phyloP scores from a whole-genome alignment of 1,140 invertebrate genomes.

The Calosoma granatense region DNA sequence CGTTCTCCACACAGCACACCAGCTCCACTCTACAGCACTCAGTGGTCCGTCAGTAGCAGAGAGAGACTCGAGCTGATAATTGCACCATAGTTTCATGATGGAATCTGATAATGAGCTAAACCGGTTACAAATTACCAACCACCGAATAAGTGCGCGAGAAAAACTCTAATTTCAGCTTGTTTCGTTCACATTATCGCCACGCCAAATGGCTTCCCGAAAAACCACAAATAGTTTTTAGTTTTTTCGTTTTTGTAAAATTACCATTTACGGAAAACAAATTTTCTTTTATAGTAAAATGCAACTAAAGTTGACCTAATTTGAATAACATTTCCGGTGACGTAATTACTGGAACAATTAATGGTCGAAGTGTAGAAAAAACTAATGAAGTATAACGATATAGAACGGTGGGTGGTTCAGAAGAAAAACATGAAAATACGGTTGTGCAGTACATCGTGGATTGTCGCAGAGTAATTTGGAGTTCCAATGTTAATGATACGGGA shows the following conservation, averaged over 20 bases:
- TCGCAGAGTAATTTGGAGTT: constrained; percentile 1
- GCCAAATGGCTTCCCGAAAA: background rate
- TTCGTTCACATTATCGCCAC: background rate
- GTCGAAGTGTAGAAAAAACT: background rate
- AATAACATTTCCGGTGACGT: constrained; percentile 1
- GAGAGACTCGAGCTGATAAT: background rate
- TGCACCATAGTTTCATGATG: constrained; percentile 1
- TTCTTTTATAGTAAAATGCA: background rate
- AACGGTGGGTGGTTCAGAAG: background rate
- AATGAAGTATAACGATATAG: background rate
- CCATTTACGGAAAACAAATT: too few species aligned
- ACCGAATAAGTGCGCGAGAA: background rate
- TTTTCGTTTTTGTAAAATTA: background rate
- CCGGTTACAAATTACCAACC: background rate
- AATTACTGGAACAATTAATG: constrained; percentile 5
- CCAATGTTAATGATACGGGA: constrained; percentile 6
- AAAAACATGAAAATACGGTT: background rate
- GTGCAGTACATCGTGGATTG: background rate
- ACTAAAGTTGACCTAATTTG: constrained; percentile 2
- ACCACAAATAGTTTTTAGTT: background rate
- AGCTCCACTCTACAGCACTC: too few species aligned
- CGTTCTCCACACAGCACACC: too few species aligned
- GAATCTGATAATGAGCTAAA: constrained; percentile 6
- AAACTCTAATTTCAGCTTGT: constrained; percentile 1
- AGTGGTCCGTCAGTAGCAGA: too few species aligned